Base-by-base conservation (phyloP, 2,113 vertebrate genomes). In the Burhinus oedicnemus region DNA sequence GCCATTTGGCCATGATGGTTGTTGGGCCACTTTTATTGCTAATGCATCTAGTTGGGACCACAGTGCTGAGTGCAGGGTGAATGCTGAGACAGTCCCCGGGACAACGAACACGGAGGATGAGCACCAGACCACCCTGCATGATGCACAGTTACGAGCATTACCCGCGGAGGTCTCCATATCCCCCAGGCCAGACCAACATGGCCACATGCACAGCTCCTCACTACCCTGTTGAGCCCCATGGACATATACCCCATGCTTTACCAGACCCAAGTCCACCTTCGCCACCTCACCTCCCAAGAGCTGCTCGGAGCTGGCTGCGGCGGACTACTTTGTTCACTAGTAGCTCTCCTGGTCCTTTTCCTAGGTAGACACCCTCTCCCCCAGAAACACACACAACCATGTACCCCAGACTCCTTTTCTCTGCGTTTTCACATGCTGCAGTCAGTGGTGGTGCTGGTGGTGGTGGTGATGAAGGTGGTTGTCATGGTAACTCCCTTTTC, bases 401-500 rank as follows among this genome's bases (percentile, higher is more conserved):
- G 40, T n/a, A 80, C 60, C 69, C 77, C 45, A 60, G 68, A 70
- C 49, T 78, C 30, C 8, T 70, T 87, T 76, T 54, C 74, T 68
- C 66, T 58, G 17, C 0, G 0, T 61, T 94, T 95, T 86, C 82
- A 47, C 79, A 47, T 7, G 2, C 70, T 47, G 55, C 65, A 65
- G 66, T 87, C 92, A 29, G 38, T 64, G 65, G 38, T 82, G 69
- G 65, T 90, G 83, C 64, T 79, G 93, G 8, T 64, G 76, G 27
- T 68, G 62, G 27, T 89, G 77, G 36, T 86, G 86, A 68, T 60
- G 85, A 94, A 96, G 54, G 71, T 83, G 83, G 97, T 98, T 97
- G 96, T 95, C 95, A 97, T 96, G 90, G 97, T 91, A 96, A 98
- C 97, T 85, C 60, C 47, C 44, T 93, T 97, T 96, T 40, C 75